Evolutionary conservation across 2,888 invertebrate genomes (phyloP), one percentile per base, ranked within the genome.

Genomic region (Apamea monoglypha): DNA sequence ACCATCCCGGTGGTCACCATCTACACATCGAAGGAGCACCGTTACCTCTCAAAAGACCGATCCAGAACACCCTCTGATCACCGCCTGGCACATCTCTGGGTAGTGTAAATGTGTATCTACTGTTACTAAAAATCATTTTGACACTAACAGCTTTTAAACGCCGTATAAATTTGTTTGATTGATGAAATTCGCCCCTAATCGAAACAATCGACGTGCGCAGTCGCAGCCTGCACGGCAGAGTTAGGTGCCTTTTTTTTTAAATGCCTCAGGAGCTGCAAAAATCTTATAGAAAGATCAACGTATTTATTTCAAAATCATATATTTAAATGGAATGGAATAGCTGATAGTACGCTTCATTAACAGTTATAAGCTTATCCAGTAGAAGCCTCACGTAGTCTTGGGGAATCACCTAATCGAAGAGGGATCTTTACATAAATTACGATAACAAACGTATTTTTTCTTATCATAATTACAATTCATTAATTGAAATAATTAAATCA

Each of bases 331-430:
- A 40, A 16, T 40, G 8, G 8, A 67, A n/a, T 68, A 10, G 4
- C n/a, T 44, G 32, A n/a, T 44, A 44, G 18, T n/a, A 72, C 14
- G n/a, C 10, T 76, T 59, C 3, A 36, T 59, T 61, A 36, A 61
- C 16, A 7, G 25, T 56, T 50, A 32, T 12, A 12, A 80, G 29
- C 47, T 47, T 56, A 56, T 50, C 64, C 56, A 40, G 12, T 59
- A n/a, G 10, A 80, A 66, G 21, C 32, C 44, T 8, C 10, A 36
- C 44, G 18, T 32, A 32, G 10, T 40, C 14, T 40, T 25, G 16
- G 83, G 81, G 69, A 81, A 70, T 70, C 25, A 69, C 81, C 76
- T 70, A 32, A 81, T 70, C 76, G 5, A 44, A 36, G 3, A 16
- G 69, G 16, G 47, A 47, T 47, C 47, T 47, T 47, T 5, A n/a